These are phyloP conservation scores for Brachionus plicatilis DNA, from an alignment of 1,140 invertebrate species.

Conservation along the genomic window DNA sequence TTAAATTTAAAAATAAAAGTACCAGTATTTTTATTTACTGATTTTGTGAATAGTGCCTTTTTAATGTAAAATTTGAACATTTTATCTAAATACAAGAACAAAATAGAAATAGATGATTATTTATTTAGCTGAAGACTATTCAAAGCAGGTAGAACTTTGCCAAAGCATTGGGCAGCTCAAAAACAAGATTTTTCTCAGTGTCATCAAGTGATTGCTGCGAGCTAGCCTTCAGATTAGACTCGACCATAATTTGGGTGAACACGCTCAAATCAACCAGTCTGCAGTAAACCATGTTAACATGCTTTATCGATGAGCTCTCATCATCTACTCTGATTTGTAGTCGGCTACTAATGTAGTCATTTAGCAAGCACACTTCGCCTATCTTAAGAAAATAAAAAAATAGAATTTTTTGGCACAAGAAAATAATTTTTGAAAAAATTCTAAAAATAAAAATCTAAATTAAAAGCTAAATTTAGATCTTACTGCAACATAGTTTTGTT, in stretches of 20 bases:
- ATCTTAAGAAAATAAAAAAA: neutral
- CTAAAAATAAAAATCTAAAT: slow-evolving; percentile 8
- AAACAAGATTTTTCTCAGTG: neutral
- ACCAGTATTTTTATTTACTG: slow-evolving; percentile 34
- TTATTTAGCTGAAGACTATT: neutral
- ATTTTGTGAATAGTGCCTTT: neutral
- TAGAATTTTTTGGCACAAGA: neutral
- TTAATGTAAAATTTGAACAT: neutral
- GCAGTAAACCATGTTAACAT: slow-evolving; percentile 28
- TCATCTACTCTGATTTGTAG: slow-evolving; percentile 29
- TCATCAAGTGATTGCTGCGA: neutral
- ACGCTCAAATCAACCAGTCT: slow-evolving; percentile 10
- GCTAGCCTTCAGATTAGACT: slow-evolving; percentile 6
- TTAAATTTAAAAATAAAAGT: neutral
- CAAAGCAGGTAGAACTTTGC: neutral
- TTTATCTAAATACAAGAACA: neutral
- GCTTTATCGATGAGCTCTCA: neutral
- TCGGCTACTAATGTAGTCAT: slow-evolving; percentile 34
- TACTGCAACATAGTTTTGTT: slow-evolving; percentile 37
- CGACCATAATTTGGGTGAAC: slow-evolving; percentile 6
- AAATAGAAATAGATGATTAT: neutral
- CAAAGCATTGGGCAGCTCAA: neutral
- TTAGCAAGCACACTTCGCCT: slow-evolving; percentile 37
- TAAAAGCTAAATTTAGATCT: slow-evolving; percentile 32
- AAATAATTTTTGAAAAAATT: neutral